Base-by-base conservation (phyloP, 2,113 vertebrate species). In the Melanocharis versteri region DNA sequence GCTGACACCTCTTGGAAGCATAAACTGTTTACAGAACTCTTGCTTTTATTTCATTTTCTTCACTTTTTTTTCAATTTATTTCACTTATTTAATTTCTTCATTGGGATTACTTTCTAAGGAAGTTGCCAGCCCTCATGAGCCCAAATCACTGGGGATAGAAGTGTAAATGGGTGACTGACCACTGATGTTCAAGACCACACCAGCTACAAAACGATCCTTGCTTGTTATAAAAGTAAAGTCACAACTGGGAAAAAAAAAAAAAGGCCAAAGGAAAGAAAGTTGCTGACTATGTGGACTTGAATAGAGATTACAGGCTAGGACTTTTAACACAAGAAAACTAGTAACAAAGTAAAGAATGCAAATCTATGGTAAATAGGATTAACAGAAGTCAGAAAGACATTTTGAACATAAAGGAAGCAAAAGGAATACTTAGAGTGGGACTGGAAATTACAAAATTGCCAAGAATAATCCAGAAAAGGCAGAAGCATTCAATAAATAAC, bases 391-490 rank as follows among this genome's bases (percentile, higher is more conserved):
- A 84, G 56, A 89, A 92, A 72, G 56, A 53, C 1, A 30, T 65
- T 79, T 82, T 76, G 37, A 84, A 82, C 44, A 48, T 56, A 68
- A 91, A 78, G 16, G 40, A 47, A 87, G 20, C 11, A 75, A 91
- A 87, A 87, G 20, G 17, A 94, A 75, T 53, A 21, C 44, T 69
- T 40, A 45, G 10, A 48, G 31, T 69, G 48, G 56, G 75, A 75
- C 21, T 77, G 64, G 56, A 93, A 90, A 89, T 66, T 51, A 92
- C 83, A 84, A 83, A 81, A 70, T 78, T 87, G 57, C 70, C 80
- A 87, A 87, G 94, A 91, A 79, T 72, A 93, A 73, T 85, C 69
- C 77, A 57, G 57, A 93, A 95, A 96, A 92, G 44, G 57, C 69
- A 82, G 65, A 94, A 89, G 15, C 3, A 2, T 73, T 94, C 64